phyloP scores from a whole-genome alignment of 2,888 invertebrate genomes.

The Perithous albicinctus region DNA sequence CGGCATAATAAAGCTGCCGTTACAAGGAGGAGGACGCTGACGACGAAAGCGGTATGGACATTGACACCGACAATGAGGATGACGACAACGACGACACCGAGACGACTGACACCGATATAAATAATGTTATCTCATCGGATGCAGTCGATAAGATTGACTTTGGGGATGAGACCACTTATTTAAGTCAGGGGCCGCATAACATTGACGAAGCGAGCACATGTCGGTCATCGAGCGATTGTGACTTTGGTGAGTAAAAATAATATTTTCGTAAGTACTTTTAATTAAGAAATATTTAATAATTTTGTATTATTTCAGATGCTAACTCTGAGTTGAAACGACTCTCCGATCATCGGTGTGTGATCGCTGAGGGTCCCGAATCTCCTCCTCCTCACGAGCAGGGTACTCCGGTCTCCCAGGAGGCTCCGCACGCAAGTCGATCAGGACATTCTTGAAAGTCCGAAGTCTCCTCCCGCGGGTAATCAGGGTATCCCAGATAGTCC shows the following conservation, averaged over 20 bases:
- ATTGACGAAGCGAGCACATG: neutral
- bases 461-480: neutral
- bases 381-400: too few species aligned
- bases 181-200: neutral
- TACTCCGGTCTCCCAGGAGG: too few species aligned
- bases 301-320: neutral
- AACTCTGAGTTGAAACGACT: too few species aligned
- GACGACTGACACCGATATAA: neutral
- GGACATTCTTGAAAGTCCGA: neutral
- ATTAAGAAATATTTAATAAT: neutral
- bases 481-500: neutral
- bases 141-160: neutral
- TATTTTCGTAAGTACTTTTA: neutral
- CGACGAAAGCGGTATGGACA: too few species aligned
- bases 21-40: too few species aligned
- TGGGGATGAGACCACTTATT: neutral
- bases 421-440: too few species aligned
- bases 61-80: too few species aligned
- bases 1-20: too few species aligned
- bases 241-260: neutral
- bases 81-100: neutral
- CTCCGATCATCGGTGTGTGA: too few species aligned
- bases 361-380: too few species aligned
- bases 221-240: conserved; percentile 7
- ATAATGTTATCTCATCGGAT: neutral